Conservation (phyloP, 23 tunicate genomes). For the Trididemnum miniatum region DNA sequence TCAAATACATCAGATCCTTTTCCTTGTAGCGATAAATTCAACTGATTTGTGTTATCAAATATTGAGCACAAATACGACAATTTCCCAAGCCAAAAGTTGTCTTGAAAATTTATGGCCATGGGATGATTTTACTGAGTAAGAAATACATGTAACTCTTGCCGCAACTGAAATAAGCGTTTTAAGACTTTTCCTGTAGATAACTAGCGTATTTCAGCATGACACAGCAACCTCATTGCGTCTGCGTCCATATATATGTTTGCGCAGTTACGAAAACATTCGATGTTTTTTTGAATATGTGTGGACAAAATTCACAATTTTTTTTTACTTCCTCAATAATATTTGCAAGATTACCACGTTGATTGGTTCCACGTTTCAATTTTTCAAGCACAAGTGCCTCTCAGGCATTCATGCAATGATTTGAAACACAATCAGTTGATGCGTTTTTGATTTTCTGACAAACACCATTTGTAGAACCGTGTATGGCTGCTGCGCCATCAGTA, state of each 20-base stretch:
- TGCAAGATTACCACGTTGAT: slow-evolving; percentile 32
- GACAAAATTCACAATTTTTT: slow-evolving; percentile 35
- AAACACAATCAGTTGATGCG: slow-evolving; percentile 8
- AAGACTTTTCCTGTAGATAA: slow-evolving; percentile 48
- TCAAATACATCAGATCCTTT: slow-evolving; percentile 25
- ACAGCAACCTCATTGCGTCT: slow-evolving; percentile 37
- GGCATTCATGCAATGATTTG: slow-evolving; percentile 36
- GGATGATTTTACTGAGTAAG: slow-evolving; percentile 45
- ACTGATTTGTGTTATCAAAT: slow-evolving; percentile 46
- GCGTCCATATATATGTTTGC: slow-evolving; percentile 41
- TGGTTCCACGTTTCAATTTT: slow-evolving; percentile 15
- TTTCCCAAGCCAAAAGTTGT: slow-evolving; percentile 42
- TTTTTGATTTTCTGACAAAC: slow-evolving; percentile 22
- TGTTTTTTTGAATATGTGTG: slow-evolving; percentile 42
- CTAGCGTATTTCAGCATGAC: slow-evolving; percentile 44
- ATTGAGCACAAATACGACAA: slow-evolving; percentile 34
- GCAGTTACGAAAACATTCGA: slow-evolving; percentile 40
- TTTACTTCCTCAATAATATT: background rate
- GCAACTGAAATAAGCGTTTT: slow-evolving; percentile 45
- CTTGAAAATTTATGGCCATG: slow-evolving; percentile 43
- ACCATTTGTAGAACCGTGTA: background rate
- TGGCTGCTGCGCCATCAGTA: slow-evolving; percentile 27
- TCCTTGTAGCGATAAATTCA: slow-evolving; percentile 23
- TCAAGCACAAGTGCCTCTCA: slow-evolving; percentile 8
- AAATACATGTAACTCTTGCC: slow-evolving; percentile 34